These are phyloP conservation scores for Centropristis striata DNA, from an alignment of 2,113 vertebrate species.

Conservation along the genomic window DNA sequence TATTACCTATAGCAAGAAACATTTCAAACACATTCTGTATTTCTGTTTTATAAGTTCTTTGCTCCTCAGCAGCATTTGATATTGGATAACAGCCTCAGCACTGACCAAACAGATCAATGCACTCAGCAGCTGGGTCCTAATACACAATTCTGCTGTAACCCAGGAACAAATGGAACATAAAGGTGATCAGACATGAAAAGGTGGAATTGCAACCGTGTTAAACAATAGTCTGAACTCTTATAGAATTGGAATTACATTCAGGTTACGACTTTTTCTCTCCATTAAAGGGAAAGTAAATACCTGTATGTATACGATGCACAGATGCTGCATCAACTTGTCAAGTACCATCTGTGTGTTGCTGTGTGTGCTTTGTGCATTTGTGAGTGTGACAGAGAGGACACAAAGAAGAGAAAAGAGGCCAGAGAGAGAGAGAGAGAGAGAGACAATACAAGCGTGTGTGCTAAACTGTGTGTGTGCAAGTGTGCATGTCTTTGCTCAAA, in stretches of 20 bases:
- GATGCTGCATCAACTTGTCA: conserved; percentile 23
- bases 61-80: neutral
- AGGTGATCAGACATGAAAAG: neutral
- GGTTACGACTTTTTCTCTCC: conserved; percentile 19
- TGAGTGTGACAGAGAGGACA: conserved; percentile 25
- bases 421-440: conserved; percentile 1
- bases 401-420: conserved; percentile 26
- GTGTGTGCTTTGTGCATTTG: conserved; percentile 21
- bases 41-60: neutral
- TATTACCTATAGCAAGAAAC: too few relatives aligned
- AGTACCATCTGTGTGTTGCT: conserved; percentile 36
- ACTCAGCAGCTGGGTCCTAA: neutral
- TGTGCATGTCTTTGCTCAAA: conserved; percentile 12
- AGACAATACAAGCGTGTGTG: conserved; percentile 4
- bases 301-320: conserved; percentile 9
- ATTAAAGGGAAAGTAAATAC: conserved; percentile 22
- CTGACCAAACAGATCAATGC: neutral
- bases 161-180: neutral
- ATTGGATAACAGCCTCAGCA: neutral
- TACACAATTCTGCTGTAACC: neutral
- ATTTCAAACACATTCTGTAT: neutral
- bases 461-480: neutral
- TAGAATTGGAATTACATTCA: neutral
- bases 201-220: neutral
- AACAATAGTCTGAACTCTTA: neutral